These are phyloP conservation scores for Noctuana brunneofusca DNA, from an alignment of 2,888 invertebrate genomes.

Conservation along the genomic window DNA sequence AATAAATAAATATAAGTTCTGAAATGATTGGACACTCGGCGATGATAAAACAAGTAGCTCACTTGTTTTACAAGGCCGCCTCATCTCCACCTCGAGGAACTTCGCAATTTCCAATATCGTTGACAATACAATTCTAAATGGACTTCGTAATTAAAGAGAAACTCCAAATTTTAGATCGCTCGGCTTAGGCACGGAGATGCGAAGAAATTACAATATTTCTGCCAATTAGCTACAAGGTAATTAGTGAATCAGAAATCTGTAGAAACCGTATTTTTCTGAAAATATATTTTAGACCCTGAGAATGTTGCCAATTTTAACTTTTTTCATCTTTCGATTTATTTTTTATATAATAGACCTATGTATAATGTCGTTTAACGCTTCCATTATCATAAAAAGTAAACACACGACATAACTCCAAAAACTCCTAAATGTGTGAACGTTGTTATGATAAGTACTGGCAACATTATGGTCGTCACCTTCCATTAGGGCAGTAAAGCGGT, in stretches of 20 bases:
- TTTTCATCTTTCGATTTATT: background rate
- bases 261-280: background rate
- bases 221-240: slow-evolving; percentile 2
- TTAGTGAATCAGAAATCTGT: slow-evolving; percentile 9
- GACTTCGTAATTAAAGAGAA: slow-evolving; percentile 22
- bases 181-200: slow-evolving; percentile 4
- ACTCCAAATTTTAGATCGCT: slow-evolving; percentile 17
- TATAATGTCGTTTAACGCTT: background rate
- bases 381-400: slow-evolving; percentile 4
- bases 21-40: no score
- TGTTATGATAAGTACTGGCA: slow-evolving; percentile 1
- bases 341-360: background rate
- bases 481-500: slow-evolving; percentile 10
- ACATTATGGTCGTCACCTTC: slow-evolving; percentile 11
- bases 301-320: background rate
- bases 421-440: background rate
- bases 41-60: background rate
- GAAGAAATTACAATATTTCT: slow-evolving; percentile 12
- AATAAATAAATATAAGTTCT: no score
- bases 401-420: background rate
- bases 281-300: no score
- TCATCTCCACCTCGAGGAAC: background rate
- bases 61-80: background rate
- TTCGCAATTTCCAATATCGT: slow-evolving; percentile 22
- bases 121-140: slow-evolving; percentile 23